Conservation (phyloP, 2,113 vertebrate species). For the Erythrocercus mccallii region DNA sequence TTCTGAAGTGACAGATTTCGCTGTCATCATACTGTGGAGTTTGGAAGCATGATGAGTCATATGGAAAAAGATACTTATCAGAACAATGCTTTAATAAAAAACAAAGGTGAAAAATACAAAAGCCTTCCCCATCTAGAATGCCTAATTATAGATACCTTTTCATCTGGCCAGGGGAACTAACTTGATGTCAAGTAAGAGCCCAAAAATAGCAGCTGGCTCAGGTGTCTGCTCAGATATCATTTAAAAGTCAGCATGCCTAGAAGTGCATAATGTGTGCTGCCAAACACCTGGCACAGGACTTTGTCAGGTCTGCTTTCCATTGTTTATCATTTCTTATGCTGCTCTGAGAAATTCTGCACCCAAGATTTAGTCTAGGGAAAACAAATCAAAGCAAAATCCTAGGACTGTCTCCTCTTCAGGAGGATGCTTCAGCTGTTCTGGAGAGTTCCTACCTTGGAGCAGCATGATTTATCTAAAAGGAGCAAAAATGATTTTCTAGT, state of each 20-base stretch:
- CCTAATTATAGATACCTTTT: neutral
- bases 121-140: neutral
- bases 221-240: neutral
- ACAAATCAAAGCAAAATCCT: neutral
- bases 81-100: neutral
- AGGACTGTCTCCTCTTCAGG: neutral
- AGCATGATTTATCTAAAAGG: conserved; percentile 26
- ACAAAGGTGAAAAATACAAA: neutral
- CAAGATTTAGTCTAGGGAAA: neutral
- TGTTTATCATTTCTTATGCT: neutral
- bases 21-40: neutral
- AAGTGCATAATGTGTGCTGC: neutral
- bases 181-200: neutral
- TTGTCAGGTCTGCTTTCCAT: neutral
- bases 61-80: neutral
- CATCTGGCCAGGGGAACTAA: neutral
- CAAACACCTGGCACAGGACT: neutral
- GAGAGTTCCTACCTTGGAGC: neutral
- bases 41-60: neutral
- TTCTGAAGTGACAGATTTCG: neutral
- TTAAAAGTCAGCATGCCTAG: neutral
- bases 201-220: neutral
- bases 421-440: neutral
- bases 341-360: neutral
- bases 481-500: conserved; percentile 30